Evolutionary conservation across 2,797 vertebrate species (phyloP).

Genomic region (Notolepis coatsorum): DNA sequence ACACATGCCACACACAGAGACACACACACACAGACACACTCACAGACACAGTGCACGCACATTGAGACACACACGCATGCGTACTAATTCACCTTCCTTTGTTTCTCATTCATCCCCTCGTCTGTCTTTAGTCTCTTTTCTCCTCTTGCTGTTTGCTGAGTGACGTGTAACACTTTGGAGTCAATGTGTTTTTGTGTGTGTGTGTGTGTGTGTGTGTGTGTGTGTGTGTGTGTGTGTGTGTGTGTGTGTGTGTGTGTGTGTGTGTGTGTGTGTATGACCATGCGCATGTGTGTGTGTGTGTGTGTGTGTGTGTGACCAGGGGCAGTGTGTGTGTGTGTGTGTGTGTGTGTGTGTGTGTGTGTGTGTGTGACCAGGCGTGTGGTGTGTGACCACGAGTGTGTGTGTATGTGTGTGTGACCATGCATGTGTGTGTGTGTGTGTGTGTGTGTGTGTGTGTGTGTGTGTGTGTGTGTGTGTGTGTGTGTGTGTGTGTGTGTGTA

Average conservation of each 20-base stretch:
- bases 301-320: slow-evolving; percentile 27
- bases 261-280: slow-evolving; percentile 23
- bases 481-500: background rate
- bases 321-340: background rate
- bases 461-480: background rate
- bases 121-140: slow-evolving; percentile 19
- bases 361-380: background rate
- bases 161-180: too few species aligned
- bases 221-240: slow-evolving; percentile 25
- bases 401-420: slow-evolving; percentile 2
- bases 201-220: slow-evolving; percentile 19
- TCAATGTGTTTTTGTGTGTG: slow-evolving; percentile 21
- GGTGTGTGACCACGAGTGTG: too few species aligned
- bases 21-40: slow-evolving; percentile 14
- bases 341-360: background rate
- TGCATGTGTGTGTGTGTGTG: slow-evolving; percentile 14
- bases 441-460: background rate
- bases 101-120: slow-evolving; percentile 36
- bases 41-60: slow-evolving; percentile 5
- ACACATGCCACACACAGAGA: slow-evolving; percentile 24
- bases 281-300: slow-evolving; percentile 51
- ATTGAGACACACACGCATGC: slow-evolving; percentile 10
- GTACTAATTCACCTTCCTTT: slow-evolving; percentile 57
- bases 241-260: slow-evolving; percentile 22
- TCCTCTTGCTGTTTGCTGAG: slow-evolving; percentile 30